Base-by-base conservation (phyloP, 1,140 invertebrate species). In the Drosophila sucinea region DNA sequence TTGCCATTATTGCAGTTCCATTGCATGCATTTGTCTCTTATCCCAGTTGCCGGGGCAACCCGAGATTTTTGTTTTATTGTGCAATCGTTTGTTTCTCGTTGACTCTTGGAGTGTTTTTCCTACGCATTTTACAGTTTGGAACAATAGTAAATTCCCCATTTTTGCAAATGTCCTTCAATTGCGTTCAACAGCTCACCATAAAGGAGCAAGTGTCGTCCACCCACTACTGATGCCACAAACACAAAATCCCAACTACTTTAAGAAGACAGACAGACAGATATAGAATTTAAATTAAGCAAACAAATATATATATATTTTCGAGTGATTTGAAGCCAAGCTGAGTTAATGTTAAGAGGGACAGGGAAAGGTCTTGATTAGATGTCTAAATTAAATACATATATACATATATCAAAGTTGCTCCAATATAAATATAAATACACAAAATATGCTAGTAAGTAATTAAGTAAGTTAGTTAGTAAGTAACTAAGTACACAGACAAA, bases 321-420 rank as follows among this genome's bases (percentile, higher is more conserved):
- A 83, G 81, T 87, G 83, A 86, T 76, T 61, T 58, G 77, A 86
- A 87, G 83, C 83, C 77, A 87, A 87, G 83, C 83, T 87, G 67
- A 83, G 76, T 68, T 77, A 77, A 33, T 67, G 54, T 41, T 83
- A 87, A 77, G 68, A 44, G 25, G 35, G 25, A 29, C 11, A 3
- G 11, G 35, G 10, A 38, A 10, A 38, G 10, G 35, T 30, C 62
- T 7, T 32, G 32, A 77, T 62, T 35, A 44, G n/a, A 40, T n/a
- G 25, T n/a, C 60, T 60, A 10, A 33, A 41, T 1, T 62, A 30
- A 40, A 44, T 29, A 57, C 2, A 60, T 17, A 17, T 17, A 17
- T 17, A 17, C 17, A 17, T 17, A 10, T 38, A 38, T 38, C 10
- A 10, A 10, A 25, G 11, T 51, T 51, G 44, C 44, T 51, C 44